Evolutionary conservation across 2,113 vertebrate genomes (phyloP).

Genomic region (Heterochromis multidens): DNA sequence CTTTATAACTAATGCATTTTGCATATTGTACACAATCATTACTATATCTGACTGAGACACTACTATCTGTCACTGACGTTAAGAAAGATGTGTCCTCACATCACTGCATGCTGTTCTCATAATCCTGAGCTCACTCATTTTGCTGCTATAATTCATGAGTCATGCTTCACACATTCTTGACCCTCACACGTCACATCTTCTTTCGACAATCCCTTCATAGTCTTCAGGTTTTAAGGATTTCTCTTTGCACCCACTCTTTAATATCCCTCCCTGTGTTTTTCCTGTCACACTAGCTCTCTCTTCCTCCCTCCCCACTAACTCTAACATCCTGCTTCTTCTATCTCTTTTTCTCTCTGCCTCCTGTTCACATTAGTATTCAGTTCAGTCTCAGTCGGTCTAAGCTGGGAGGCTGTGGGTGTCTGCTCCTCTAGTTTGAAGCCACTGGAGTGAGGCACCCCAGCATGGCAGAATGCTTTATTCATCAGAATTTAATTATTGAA

Average conservation of each 20-base stretch:
- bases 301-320: neutral
- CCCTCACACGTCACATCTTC: neutral
- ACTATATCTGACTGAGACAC: too few relatives aligned
- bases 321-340: neutral
- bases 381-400: constrained; percentile 53
- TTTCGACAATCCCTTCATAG: neutral
- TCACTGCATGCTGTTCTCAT: neutral
- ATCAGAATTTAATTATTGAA: constrained; percentile 54
- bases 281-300: neutral
- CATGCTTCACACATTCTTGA: constrained; percentile 9
- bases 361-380: constrained; percentile 71
- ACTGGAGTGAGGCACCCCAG: constrained; percentile 40
- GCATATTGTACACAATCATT: too few relatives aligned
- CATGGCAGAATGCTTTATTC: constrained; percentile 44
- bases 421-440: constrained; percentile 51
- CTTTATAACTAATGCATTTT: neutral
- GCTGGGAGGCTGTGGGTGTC: constrained; percentile 49
- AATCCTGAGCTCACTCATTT: neutral
- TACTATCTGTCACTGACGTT: neutral
- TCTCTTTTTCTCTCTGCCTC: constrained; percentile 13
- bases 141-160: neutral
- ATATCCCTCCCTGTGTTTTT: constrained; percentile 15
- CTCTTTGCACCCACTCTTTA: neutral
- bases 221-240: neutral
- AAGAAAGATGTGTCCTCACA: neutral